A percentile compares a stretch with the other conserved stretches of the same genome.
phyloP scores from a whole-genome alignment of 1,140 invertebrate genomes.

The Zaprionus kolodkinae region DNA sequence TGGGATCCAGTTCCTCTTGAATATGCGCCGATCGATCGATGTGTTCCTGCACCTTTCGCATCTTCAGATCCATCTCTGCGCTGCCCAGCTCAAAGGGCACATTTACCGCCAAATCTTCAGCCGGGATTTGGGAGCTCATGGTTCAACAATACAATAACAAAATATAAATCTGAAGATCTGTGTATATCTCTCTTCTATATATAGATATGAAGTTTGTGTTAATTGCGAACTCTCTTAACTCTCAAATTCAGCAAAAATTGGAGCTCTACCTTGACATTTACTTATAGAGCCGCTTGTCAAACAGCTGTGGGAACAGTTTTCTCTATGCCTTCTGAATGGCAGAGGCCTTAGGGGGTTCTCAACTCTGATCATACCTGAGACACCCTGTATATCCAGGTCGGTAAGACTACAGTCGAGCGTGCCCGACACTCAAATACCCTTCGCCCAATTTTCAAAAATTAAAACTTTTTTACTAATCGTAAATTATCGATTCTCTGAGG shows the following conservation, averaged over 20 bases:
- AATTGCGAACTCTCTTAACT: neutral
- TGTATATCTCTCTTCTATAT: conserved; percentile 1
- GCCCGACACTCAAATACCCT: too few species aligned
- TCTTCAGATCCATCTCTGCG: neutral
- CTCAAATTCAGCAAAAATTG: neutral
- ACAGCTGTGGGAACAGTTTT: neutral
- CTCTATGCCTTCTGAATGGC: neutral
- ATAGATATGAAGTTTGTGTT: neutral
- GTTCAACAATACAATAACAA: neutral
- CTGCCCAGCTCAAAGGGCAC: neutral
- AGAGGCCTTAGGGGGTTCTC: too few species aligned
- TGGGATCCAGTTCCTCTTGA: neutral
- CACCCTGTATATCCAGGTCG: too few species aligned
- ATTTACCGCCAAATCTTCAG: neutral
- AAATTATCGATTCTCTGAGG: too few species aligned
- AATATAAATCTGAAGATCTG: conserved; percentile 2
- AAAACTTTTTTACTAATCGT: too few species aligned
- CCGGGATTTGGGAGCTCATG: neutral
- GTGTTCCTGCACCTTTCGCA: conserved; percentile 12
- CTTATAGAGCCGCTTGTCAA: neutral
- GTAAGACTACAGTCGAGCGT: too few species aligned
- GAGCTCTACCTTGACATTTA: neutral
- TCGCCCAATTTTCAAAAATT: too few species aligned
- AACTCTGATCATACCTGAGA: too few species aligned
- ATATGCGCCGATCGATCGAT: neutral